These are phyloP conservation scores for Drosophila longiperda DNA, from an alignment of 2,888 invertebrate genomes.

Conservation along the genomic window DNA sequence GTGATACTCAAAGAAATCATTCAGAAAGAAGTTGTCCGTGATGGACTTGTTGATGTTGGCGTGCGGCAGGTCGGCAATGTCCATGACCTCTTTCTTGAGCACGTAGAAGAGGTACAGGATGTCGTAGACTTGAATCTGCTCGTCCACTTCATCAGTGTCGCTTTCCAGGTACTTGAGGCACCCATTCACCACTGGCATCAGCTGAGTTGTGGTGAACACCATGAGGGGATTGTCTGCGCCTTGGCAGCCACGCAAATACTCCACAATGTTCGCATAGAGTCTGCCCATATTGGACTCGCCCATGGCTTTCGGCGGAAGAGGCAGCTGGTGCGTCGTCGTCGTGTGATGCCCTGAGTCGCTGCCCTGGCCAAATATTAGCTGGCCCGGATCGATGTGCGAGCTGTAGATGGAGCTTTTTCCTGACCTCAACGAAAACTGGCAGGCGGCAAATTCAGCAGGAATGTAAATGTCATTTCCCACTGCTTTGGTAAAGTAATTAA, in stretches of 20 bases:
- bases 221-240: constrained; percentile 77
- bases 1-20: constrained; percentile 80
- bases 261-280: constrained; percentile 84
- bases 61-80: constrained; percentile 65
- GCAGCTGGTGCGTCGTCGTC: constrained; percentile 85
- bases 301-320: constrained; percentile 83
- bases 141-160: constrained; percentile 49
- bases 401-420: constrained; percentile 84
- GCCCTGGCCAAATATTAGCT: constrained; percentile 84
- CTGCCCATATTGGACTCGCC: constrained; percentile 76
- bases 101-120: constrained; percentile 80
- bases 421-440: constrained; percentile 85
- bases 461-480: constrained; percentile 76
- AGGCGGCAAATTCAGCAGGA: constrained; percentile 86
- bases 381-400: constrained; percentile 84
- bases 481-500: constrained; percentile 82
- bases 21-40: constrained; percentile 75
- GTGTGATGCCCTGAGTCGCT: constrained; percentile 85
- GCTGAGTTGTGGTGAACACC: constrained; percentile 83
- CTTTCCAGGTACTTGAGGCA: constrained; percentile 75
- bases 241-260: constrained; percentile 80
- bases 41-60: constrained; percentile 63
- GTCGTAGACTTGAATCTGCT: constrained; percentile 68
- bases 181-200: constrained; percentile 79
- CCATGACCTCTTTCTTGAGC: constrained; percentile 77